phyloP scores from a whole-genome alignment of 1,140 invertebrate species.

The Oreohelix idahoensis region DNA sequence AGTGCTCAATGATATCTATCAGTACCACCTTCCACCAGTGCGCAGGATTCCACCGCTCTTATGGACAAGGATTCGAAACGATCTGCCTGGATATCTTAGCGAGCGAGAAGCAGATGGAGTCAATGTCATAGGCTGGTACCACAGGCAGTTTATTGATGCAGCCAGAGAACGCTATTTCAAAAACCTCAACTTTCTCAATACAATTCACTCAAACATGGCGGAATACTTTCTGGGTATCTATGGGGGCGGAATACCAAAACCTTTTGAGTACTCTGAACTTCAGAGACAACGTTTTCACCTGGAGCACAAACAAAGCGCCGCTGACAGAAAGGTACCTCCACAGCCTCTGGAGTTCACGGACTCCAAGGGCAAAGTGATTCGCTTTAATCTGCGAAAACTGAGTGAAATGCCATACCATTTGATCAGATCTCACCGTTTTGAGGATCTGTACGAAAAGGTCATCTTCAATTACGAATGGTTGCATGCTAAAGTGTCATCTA shows the following conservation, averaged over 20 bases:
- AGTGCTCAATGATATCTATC: slow-evolving; percentile 97
- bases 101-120: slow-evolving; percentile 97
- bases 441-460: slow-evolving; percentile 89
- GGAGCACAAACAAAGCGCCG: slow-evolving; percentile 90
- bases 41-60: slow-evolving; percentile 93
- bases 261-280: slow-evolving; percentile 96
- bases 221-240: slow-evolving; percentile 92
- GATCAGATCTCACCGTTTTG: slow-evolving; percentile 89
- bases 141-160: slow-evolving; percentile 75
- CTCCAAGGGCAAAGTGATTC: slow-evolving; percentile 82
- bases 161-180: slow-evolving; percentile 95
- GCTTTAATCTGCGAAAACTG: slow-evolving; percentile 76
- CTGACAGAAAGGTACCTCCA: slow-evolving; percentile 94
- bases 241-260: slow-evolving; percentile 91
- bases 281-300: slow-evolving; percentile 84
- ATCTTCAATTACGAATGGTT: slow-evolving; percentile 98
- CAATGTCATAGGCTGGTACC: slow-evolving; percentile 98
- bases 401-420: slow-evolving; percentile 94
- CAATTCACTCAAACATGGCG: slow-evolving; percentile 97
- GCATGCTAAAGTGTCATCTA: slow-evolving; percentile 94
- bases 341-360: slow-evolving; percentile 94
- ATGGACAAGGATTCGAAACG: slow-evolving; percentile 84
- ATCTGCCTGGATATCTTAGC: slow-evolving; percentile 86
- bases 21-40: slow-evolving; percentile 95
- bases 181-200: slow-evolving; percentile 95